Evolutionary conservation across 2,888 invertebrate species (phyloP).

Genomic region (Watsonalla cultraria): DNA sequence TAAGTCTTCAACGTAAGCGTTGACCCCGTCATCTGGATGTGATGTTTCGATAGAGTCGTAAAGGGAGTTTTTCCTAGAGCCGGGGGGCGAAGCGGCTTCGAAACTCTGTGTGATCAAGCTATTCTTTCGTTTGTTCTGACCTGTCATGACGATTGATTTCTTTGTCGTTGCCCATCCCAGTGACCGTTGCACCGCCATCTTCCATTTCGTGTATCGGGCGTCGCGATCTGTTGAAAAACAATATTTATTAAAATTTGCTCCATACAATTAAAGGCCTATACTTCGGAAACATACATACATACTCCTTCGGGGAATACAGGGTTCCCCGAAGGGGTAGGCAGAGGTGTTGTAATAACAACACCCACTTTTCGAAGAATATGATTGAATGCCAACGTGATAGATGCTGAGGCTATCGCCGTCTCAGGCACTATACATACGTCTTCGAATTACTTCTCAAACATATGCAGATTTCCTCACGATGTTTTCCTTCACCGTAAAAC

Average conservation of each 20-base stretch:
- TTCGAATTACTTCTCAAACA: no score
- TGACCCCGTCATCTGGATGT: constrained; percentile 35
- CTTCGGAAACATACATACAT: no score
- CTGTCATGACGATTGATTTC: constrained; percentile 87
- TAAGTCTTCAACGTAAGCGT: constrained; percentile 51
- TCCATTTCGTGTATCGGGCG: constrained; percentile 93
- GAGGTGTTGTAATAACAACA: no score
- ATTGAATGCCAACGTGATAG: no score
- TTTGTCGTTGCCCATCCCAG: constrained; percentile 92
- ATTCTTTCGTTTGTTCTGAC: constrained; percentile 73
- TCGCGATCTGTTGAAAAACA: constrained; percentile 82
- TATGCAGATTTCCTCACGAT: no score
- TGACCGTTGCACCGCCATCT: constrained; percentile 94
- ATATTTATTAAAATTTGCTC: not conserved
- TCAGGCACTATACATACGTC: no score
- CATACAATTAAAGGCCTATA: no score
- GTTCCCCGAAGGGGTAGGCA: no score
- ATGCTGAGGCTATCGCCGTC: no score
- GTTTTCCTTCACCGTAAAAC: no score
- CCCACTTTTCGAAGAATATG: no score
- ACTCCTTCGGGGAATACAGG: no score
- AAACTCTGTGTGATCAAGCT: constrained; percentile 43
- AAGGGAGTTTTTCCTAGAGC: constrained; percentile 40
- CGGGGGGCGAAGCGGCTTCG: constrained; percentile 32
- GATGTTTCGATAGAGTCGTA: constrained; percentile 28